Evolutionary conservation across 2,113 vertebrate species (phyloP).

Genomic region (Theristicus caerulescens): DNA sequence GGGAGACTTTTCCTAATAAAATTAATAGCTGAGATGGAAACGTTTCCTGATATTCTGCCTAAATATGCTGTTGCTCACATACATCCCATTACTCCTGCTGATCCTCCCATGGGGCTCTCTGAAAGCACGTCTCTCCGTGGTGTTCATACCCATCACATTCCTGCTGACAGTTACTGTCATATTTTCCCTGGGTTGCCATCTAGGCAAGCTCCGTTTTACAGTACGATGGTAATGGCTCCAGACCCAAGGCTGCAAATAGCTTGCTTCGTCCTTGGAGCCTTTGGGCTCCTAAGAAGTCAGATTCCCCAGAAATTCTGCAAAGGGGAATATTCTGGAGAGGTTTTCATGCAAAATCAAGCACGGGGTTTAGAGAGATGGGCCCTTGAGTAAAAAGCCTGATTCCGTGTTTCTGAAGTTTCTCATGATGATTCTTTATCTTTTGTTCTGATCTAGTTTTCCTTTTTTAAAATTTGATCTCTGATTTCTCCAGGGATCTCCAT

Average conservation of each 20-base stretch:
- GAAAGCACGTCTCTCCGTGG: not conserved
- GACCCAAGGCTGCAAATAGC: not conserved
- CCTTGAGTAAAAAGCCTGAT: not conserved
- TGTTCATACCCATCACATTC: not conserved
- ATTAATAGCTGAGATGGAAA: constrained; percentile 49
- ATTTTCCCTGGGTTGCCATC: constrained; percentile 22
- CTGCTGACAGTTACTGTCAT: constrained; percentile 11
- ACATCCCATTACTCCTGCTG: constrained; percentile 1
- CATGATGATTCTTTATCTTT: not conserved
- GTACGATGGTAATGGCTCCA: not conserved
- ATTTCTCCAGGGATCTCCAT: not conserved
- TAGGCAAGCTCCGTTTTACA: not conserved
- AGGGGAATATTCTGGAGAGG: not conserved
- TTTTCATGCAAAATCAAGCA: not conserved
- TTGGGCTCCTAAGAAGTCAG: not conserved
- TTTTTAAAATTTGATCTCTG: not conserved
- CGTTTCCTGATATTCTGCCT: constrained; percentile 25
- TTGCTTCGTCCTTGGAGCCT: not conserved
- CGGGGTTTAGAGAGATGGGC: not conserved
- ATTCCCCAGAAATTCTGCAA: not conserved
- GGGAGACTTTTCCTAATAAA: constrained; percentile 60
- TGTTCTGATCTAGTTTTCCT: not conserved
- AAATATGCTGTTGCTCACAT: constrained; percentile 23
- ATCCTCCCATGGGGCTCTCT: not conserved
- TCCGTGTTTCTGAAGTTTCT: not conserved